A percentile compares a stretch with the other conserved stretches of the same genome.
phyloP scores from a whole-genome alignment of 35 echinoderm and acorn worm genomes.

The Ptychodera flava region DNA sequence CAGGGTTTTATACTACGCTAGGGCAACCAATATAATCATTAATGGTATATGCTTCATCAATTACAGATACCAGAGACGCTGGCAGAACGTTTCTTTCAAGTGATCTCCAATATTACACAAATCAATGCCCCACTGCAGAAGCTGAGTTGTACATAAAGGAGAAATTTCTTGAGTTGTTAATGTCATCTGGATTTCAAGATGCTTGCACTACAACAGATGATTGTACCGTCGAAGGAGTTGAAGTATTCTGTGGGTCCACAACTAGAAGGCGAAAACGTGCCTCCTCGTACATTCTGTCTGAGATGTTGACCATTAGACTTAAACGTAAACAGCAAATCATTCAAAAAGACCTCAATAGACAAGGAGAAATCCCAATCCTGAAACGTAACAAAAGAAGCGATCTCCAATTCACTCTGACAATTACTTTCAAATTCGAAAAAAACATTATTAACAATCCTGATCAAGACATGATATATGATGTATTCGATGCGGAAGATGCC shows the following conservation, averaged over 20 bases:
- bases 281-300: background rate
- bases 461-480: background rate
- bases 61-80: background rate
- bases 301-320: no score
- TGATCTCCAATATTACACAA: background rate
- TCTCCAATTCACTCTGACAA: background rate
- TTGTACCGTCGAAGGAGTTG: background rate
- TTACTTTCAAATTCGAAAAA: background rate
- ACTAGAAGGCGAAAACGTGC: background rate
- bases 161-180: background rate
- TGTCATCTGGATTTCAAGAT: background rate
- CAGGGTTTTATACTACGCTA: no score
- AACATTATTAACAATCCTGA: background rate
- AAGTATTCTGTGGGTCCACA: background rate
- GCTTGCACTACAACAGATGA: background rate
- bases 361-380: no score
- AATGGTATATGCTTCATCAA: no score
- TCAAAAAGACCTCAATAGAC: no score
- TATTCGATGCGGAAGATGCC: background rate
- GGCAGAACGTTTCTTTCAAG: background rate
- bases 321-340: no score
- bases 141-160: background rate
- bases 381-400: background rate
- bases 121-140: background rate
- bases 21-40: no score